Evolutionary conservation across 2,797 vertebrate species (phyloP), one percentile per base, ranked within the genome.

Genomic region (Tolypeutes matacus): DNA sequence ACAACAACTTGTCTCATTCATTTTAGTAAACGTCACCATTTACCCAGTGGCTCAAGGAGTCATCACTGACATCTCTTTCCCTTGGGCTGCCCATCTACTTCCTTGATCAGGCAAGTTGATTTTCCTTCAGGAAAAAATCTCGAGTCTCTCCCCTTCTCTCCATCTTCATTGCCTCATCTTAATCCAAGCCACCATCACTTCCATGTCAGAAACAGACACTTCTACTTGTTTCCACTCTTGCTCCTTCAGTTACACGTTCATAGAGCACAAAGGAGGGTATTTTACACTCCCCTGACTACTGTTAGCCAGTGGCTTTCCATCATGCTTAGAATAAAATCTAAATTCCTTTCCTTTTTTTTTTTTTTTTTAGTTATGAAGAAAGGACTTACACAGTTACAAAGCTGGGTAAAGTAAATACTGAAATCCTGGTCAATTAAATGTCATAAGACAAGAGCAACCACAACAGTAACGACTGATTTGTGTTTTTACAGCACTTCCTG

Each of bases 151-250:
- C 2, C 60, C 13, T 46, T 1, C 5, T 21, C 21, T 18, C 21
- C 8, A 8, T 73, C 18, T 15, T 56, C 2, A 8, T 3, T 34
- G 49, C 77, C 2, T 4, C 18, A 56, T 21, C 20, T 20, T 18
- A 51, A 23, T 31, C 31, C 5, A 31, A 7, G 2, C 29, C 1
- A 2, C 13, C 3, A 46, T 5, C 13, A 65, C 5, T 31, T 36
- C 12, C 5, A 14, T 14, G 65, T 58, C 0, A 3, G 27, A 2
- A 4, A 7, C 0, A 56, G 29, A 17, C 1, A 17, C 34, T 39
- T 51, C 10, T 2, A 65, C 25, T 9, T 15, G 3, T 14, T 58
- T 75, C 12, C 8, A 10, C 5, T 13, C 27, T 2, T 27, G 51
- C 21, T 1, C 75, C 53, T 56, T 36, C 12, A 10, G 51, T 42